Evolutionary conservation across 2,888 invertebrate genomes (phyloP), one percentile per base, ranked within the genome.

Genomic region (Thera britannica): DNA sequence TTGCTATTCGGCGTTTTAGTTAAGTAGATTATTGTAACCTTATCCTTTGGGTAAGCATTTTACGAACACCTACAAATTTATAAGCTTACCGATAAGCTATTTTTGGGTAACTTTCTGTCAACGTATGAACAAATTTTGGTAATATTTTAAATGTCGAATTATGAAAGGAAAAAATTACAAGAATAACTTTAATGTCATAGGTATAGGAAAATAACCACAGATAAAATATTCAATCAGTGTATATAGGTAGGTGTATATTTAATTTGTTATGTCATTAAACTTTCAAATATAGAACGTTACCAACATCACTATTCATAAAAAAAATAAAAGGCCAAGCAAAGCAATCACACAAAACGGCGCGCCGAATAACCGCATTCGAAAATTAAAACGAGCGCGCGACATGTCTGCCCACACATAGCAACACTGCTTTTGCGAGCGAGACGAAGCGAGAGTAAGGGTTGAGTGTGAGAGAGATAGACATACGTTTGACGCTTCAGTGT

Each of bases 351-450:
- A 82, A 81, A 83, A 85, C 87, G 83, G 83, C 84, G 84, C 88
- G 89, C 87, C 84, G 83, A 83, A 87, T 87, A 89, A 89, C 89
- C 88, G 83, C 91, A 90, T 91, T 91, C 90, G 86, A 87, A 91
- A 91, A 92, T 90, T 90, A 91, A 92, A 92, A 90, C 88, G 83
- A 86, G 86, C 88, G 83, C 86, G 86, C 88, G 84, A 87, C 86
- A 87, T 88, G 86, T 83, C 83, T 77, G 80, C 77, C 71, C 76
- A 81, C 83, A 78, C 83, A 83, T 82, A 78, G 80, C 79, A 79
- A 86, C 88, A 85, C 83, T 80, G 82, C 86, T 87, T 88, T 89
- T 58, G 23, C 23, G 75, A 67, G 70, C 38, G 69, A 63, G 69
- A 62, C 46, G 59, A 35, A 65, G 46, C 54, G 57, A 35, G 62